Evolutionary conservation across 2,888 invertebrate genomes (phyloP), one percentile per base, ranked within the genome.

Genomic region (Acrocyrtus sp.): DNA sequence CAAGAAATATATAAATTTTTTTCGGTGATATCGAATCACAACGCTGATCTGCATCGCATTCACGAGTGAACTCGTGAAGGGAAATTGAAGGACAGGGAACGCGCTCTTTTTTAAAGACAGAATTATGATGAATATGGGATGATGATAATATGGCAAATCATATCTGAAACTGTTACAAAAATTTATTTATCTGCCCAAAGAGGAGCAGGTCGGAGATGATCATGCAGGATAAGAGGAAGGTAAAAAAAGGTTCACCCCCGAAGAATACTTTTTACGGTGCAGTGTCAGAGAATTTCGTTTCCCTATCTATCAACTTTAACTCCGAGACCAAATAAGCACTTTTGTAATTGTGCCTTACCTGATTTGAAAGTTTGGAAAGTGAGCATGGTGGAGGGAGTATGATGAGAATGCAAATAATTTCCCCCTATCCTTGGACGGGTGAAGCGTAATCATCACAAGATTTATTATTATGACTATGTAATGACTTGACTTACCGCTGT

Each of bases 401-500:
- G 65, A 72, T 72, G 72, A 72, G 65, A 72, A 72, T 72, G 72
- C 72, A 72, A 72, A 72, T 72, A 72, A 66, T 72, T 72, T n/a
- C n/a, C n/a, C 66, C 66, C 56, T 72, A 66, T 65, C 60, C 65
- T 66, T 66, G 65, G 65, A 72, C 65, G 27, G 58, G 53, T 54
- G 63, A 50, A 60, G 65, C 54, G 65, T 66, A 72, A 72, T 72
- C 72, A 72, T 60, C 54, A 54, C 66, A 66, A 66, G 72, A 72
- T 72, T 72, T 72, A 72, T 72, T 72, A 66, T 72, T 66, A 72
- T 72, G 53, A 60, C 72, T 66, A 54, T 72, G 72, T 72, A 72
- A 72, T 72, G 72, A 57, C 66, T 66, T 66, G 72, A 72, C 72
- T 65, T 72, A 72, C 66, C 66, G 72, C 72, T 72, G 72, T 66